These are phyloP conservation scores for Andrena haemorrhoa DNA, from an alignment of 2,888 invertebrate genomes.

Conservation along the genomic window DNA sequence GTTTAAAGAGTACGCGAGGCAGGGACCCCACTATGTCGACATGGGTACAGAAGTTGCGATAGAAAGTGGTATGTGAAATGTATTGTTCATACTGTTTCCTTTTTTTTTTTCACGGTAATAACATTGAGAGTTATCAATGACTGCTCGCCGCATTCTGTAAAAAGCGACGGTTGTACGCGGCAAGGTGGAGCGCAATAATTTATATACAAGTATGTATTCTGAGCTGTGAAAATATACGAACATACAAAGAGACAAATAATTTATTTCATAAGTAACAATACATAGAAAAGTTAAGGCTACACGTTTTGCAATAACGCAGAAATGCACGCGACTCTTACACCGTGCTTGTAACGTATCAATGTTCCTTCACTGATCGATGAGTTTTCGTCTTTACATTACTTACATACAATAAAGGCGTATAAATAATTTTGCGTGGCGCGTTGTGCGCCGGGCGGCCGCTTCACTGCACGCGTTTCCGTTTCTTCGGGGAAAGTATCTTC, in stretches of 20 bases:
- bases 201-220: constrained; percentile 2
- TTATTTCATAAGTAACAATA: constrained; percentile 77
- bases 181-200: constrained; percentile 6
- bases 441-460: constrained; percentile 23
- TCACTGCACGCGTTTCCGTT: constrained; percentile 81
- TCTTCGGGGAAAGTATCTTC: constrained; percentile 87
- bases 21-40: constrained; percentile 92
- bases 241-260: constrained; percentile 78
- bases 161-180: not conserved
- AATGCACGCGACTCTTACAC: constrained; percentile 40
- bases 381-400: constrained; percentile 61
- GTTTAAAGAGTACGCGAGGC: constrained; percentile 89
- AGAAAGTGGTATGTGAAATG: constrained; percentile 86
- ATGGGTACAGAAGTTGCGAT: constrained; percentile 90
- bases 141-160: not conserved
- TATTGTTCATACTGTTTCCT: constrained; percentile 1
- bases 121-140: constrained; percentile 9
- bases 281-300: constrained; percentile 59
- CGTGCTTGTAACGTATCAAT: constrained; percentile 38
- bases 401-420: constrained; percentile 67
- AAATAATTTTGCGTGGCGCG: constrained; percentile 59
- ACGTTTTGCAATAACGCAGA: constrained; percentile 47
- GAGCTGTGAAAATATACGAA: not conserved
- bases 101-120: constrained; percentile 8
- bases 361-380: constrained; percentile 44